phyloP scores from a whole-genome alignment of 2,797 vertebrate genomes.

The Tamandua tetradactyla region DNA sequence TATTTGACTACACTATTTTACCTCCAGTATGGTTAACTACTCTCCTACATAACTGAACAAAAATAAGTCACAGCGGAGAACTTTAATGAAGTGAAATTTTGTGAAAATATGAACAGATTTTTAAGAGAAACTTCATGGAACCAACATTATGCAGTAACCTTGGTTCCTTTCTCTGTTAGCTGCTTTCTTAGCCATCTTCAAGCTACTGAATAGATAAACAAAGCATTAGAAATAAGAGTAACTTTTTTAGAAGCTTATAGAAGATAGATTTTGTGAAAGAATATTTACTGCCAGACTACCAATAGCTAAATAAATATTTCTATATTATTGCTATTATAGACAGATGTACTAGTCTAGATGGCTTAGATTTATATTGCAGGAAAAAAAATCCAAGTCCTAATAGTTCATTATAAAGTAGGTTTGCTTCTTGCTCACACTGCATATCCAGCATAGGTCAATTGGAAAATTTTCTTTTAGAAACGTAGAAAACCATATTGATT shows the following conservation, averaged over 20 bases:
- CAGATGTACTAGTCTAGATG: background rate
- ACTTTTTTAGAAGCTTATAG: background rate
- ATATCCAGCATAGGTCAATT: background rate
- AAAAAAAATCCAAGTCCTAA: background rate
- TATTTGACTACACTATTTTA: background rate
- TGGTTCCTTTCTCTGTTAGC: background rate
- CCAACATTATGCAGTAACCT: background rate
- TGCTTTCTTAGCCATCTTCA: background rate
- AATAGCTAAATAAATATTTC: background rate
- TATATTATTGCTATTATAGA: background rate
- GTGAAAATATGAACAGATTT: background rate
- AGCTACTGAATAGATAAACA: background rate
- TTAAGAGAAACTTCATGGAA: background rate
- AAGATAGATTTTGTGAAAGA: background rate
- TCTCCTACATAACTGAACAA: background rate
- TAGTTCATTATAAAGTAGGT: background rate
- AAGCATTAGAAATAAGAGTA: background rate
- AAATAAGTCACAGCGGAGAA: background rate
- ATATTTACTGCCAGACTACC: background rate
- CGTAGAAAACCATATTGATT: background rate
- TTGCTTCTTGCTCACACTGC: background rate
- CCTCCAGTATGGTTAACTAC: background rate
- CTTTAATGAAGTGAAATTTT: background rate
- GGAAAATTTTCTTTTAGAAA: background rate
- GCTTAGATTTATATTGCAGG: background rate